These are phyloP conservation scores for Melipona quadrifasciata DNA, from an alignment of 1,140 invertebrate genomes.

Conservation along the genomic window DNA sequence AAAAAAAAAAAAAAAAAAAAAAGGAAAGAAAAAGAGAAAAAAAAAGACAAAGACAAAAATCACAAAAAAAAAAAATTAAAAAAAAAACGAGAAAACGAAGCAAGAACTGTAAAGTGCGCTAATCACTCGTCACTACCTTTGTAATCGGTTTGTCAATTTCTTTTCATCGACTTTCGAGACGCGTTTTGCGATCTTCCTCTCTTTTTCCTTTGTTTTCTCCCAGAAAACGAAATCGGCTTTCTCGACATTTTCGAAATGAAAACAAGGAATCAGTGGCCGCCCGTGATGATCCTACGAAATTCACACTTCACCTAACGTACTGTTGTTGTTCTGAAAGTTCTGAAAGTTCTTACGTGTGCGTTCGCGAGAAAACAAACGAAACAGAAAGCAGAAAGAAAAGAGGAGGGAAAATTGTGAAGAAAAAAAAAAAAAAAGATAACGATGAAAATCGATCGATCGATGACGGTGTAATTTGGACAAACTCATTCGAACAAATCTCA, in stretches of 20 bases:
- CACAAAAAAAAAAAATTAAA: background rate
- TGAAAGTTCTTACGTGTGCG: conserved; percentile 2
- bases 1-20: background rate
- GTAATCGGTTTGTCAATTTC: conserved; percentile 18
- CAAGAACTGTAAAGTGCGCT: background rate
- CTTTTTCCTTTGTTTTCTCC: no score
- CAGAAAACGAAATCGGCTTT: background rate
- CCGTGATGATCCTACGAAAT: conserved; percentile 24
- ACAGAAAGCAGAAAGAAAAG: no score
- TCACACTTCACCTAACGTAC: background rate
- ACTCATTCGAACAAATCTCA: background rate
- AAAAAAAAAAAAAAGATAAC: no score
- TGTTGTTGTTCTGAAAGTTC: background rate
- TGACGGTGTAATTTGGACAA: background rate
- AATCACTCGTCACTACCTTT: conserved; percentile 10
- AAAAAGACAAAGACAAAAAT: background rate
- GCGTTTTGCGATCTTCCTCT: conserved; percentile 18
- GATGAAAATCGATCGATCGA: no score
- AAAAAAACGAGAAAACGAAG: background rate
- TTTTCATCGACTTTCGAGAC: conserved; percentile 3
- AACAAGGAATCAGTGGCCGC: conserved; percentile 37
- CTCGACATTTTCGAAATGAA: conserved; percentile 25
- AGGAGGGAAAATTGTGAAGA: no score
- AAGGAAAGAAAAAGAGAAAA: no score
- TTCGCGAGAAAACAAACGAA: no score